Evolutionary conservation across 2,797 vertebrate genomes (phyloP).

Genomic region (Lindbergichthys nudifrons): DNA sequence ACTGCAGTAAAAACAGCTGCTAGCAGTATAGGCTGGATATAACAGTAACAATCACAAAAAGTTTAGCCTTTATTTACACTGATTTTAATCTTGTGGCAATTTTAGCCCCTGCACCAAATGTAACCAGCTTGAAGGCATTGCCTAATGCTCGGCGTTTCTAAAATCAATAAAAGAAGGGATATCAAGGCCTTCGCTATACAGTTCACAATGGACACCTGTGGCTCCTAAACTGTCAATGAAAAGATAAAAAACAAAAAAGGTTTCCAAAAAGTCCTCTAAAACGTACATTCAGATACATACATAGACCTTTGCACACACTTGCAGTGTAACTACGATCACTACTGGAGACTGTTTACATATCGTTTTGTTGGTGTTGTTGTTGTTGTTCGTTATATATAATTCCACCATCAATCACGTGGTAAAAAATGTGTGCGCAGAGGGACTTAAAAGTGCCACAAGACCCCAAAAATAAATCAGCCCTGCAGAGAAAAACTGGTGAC

Average conservation of each 20-base stretch:
- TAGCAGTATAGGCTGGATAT: slow-evolving; percentile 99
- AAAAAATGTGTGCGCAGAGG: slow-evolving; percentile 85
- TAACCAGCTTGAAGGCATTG: slow-evolving; percentile 90
- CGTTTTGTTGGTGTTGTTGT: slow-evolving; percentile 83
- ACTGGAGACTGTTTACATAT: slow-evolving; percentile 83
- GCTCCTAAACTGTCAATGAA: slow-evolving; percentile 86
- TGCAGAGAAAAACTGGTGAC: slow-evolving; percentile 92
- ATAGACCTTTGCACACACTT: slow-evolving; percentile 89
- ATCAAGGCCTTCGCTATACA: slow-evolving; percentile 85
- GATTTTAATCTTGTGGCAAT: slow-evolving; percentile 99
- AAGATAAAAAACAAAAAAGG: slow-evolving; percentile 77
- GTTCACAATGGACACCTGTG: slow-evolving; percentile 88
- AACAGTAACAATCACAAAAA: slow-evolving; percentile 99
- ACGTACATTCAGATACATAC: slow-evolving; percentile 93
- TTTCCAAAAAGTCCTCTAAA: slow-evolving; percentile 90
- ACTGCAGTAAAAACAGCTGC: slow-evolving; percentile 99
- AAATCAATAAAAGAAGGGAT: slow-evolving; percentile 81
- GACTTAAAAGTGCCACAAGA: slow-evolving; percentile 96
- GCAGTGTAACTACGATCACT: slow-evolving; percentile 85
- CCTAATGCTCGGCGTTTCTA: slow-evolving; percentile 79
- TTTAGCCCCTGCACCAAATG: slow-evolving; percentile 94
- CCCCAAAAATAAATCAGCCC: slow-evolving; percentile 93
- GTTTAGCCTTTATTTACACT: slow-evolving; percentile 99
- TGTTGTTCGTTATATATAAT: slow-evolving; percentile 74
- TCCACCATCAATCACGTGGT: slow-evolving; percentile 76